These are phyloP conservation scores for Popillia japonica DNA, from an alignment of 1,140 invertebrate genomes.

Conservation along the genomic window DNA sequence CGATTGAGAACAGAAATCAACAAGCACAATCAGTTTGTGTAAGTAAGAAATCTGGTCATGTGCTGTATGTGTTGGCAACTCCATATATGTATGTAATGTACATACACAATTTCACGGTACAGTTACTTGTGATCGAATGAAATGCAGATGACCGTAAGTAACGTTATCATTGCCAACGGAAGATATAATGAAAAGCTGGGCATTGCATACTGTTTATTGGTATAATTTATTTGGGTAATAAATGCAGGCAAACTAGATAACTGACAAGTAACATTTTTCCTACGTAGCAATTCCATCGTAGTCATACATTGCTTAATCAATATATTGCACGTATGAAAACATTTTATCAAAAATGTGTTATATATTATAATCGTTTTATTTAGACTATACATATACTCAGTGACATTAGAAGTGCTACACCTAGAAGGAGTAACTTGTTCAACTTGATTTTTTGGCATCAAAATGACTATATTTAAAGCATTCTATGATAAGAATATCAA, in stretches of 20 bases:
- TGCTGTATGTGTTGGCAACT: not conserved
- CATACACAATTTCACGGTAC: not conserved
- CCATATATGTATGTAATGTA: not conserved
- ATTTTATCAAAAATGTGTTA: no score
- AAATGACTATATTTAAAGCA: no score
- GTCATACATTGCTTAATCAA: no score
- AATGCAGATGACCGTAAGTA: not conserved
- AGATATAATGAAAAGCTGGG: not conserved
- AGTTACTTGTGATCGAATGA: not conserved
- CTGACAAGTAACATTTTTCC: not conserved
- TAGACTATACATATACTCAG: no score
- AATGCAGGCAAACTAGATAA: not conserved
- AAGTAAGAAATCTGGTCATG: slow-evolving; percentile 25
- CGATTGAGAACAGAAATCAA: not conserved
- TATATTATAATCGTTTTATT: no score
- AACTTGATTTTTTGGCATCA: no score
- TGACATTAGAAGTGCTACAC: no score
- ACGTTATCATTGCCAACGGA: not conserved
- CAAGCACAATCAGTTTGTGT: slow-evolving; percentile 4
- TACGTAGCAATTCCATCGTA: not conserved
- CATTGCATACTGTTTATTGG: not conserved
- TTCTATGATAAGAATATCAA: no score
- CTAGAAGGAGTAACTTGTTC: no score
- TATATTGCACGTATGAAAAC: no score
- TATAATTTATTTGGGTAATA: slow-evolving; percentile 21